Base-by-base conservation (phyloP, 2,888 invertebrate genomes). In the Hyposoter didymator region DNA sequence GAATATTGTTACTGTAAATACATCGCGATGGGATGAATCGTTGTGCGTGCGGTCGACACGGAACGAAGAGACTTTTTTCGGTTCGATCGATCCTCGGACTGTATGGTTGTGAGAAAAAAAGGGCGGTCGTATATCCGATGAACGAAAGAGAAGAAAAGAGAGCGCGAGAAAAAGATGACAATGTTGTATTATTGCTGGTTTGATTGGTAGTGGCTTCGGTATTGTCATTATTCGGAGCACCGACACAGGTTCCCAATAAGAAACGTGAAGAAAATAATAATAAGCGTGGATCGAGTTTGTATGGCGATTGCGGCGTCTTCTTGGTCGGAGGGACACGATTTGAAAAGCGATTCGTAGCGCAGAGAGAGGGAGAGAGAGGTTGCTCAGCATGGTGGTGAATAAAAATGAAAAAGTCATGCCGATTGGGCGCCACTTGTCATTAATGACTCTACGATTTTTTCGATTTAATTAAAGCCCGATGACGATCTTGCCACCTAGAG, bases 361-460 rank as follows among this genome's bases (percentile, higher is more conserved):
- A 75, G 32, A n/a, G 45, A 0, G 72, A 90, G 88, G 89, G 52
- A 19, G 49, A 55, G 59, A 90, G 90, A 90, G 88, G 89, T 90
- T 84, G 88, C 88, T 90, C 87, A 55, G 82, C 78, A 76, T 78
- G 85, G 32, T 69, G 86, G 82, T 90, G 90, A 92, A 93, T 93
- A 91, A 91, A 93, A 93, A 92, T 89, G 90, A 93, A 90, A 89
- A 87, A 93, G 92, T 93, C 93, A 93, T 93, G 91, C 88, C 92
- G 92, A 93, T 92, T 92, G 93, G 93, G 93, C 93, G 93, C 93
- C 93, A 94, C 93, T 93, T 93, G 93, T 93, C 93, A 92, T 93
- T 93, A 93, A 93, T 93, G 93, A 93, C 93, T 93, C 87, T 90
- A 90, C 90, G 90, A 89, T 93, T 89, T 90, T 88, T 92, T 92